Evolutionary conservation across 2,113 vertebrate genomes (phyloP).

Genomic region (Holacanthus passer): DNA sequence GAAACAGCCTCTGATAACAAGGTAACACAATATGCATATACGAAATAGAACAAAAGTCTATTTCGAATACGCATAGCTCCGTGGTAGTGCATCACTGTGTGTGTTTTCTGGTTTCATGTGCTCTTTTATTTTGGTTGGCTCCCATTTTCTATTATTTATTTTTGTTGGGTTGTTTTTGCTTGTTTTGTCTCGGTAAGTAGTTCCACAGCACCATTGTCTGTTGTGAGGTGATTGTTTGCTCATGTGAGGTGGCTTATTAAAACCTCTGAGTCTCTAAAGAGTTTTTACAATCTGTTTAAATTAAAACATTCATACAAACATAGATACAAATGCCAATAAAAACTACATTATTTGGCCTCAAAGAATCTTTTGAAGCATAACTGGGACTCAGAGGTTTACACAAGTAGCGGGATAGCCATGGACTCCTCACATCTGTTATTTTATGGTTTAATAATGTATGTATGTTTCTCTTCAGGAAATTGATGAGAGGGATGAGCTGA

Average conservation of each 20-base stretch:
- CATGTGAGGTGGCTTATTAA: constrained; percentile 64
- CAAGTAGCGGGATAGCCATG: neutral
- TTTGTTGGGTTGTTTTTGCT: constrained; percentile 46
- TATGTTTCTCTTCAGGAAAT: constrained; percentile 81
- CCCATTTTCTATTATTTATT: constrained; percentile 33
- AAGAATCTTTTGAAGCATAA: neutral
- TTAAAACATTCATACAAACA: neutral
- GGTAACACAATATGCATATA: constrained; percentile 84
- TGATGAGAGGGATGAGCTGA: constrained; percentile 87
- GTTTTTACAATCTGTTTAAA: neutral
- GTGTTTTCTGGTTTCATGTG: constrained; percentile 54
- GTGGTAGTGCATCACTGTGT: constrained; percentile 72
- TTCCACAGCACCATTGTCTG: constrained; percentile 48
- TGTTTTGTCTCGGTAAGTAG: constrained; percentile 67
- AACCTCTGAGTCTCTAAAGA: constrained; percentile 63
- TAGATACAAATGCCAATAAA: neutral
- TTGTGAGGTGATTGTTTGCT: constrained; percentile 68
- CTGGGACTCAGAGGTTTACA: constrained; percentile 68
- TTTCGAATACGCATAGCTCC: constrained; percentile 68
- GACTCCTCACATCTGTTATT: neutral
- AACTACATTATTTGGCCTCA: neutral
- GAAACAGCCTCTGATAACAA: constrained; percentile 89
- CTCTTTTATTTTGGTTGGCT: constrained; percentile 55
- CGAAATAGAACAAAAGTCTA: constrained; percentile 57
- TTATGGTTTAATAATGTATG: neutral